phyloP scores from a whole-genome alignment of 2,797 vertebrate genomes.

The Darevskia mixta region DNA sequence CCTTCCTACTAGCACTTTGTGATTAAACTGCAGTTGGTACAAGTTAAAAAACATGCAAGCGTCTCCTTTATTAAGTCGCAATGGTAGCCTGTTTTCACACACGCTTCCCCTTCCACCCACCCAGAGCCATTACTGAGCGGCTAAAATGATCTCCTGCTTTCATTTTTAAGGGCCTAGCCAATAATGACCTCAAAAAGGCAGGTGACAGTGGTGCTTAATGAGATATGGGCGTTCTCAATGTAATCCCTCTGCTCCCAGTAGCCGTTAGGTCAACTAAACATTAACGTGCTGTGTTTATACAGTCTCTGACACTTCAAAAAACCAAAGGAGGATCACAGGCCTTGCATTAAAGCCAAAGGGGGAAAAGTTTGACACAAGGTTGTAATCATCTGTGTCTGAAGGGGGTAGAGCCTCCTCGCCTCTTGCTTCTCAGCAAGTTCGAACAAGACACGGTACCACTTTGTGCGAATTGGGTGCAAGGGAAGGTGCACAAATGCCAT shows the following conservation, averaged over 20 bases:
- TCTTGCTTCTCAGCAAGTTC: conserved; percentile 72
- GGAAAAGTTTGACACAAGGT: conserved; percentile 75
- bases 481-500: conserved; percentile 73
- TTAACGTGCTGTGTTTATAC: conserved; percentile 75
- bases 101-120: background rate
- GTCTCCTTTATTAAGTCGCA: background rate
- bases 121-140: conserved; percentile 45
- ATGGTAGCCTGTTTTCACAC: background rate
- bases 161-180: conserved; percentile 31
- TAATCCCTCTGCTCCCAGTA: conserved; percentile 73
- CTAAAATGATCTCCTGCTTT: conserved; percentile 55
- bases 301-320: conserved; percentile 82
- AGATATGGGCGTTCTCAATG: conserved; percentile 62
- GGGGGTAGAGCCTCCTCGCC: conserved; percentile 70
- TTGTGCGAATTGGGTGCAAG: conserved; percentile 62
- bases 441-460: conserved; percentile 74
- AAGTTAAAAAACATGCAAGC: background rate
- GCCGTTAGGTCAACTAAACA: conserved; percentile 75
- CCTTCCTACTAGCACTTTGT: background rate
- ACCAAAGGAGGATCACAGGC: conserved; percentile 79
- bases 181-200: conserved; percentile 55
- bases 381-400: conserved; percentile 80
- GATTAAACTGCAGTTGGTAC: background rate
- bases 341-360: conserved; percentile 77
- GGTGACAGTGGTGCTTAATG: conserved; percentile 65